phyloP scores from a whole-genome alignment of 2,888 invertebrate species.

The Oligia fasciuncula region DNA sequence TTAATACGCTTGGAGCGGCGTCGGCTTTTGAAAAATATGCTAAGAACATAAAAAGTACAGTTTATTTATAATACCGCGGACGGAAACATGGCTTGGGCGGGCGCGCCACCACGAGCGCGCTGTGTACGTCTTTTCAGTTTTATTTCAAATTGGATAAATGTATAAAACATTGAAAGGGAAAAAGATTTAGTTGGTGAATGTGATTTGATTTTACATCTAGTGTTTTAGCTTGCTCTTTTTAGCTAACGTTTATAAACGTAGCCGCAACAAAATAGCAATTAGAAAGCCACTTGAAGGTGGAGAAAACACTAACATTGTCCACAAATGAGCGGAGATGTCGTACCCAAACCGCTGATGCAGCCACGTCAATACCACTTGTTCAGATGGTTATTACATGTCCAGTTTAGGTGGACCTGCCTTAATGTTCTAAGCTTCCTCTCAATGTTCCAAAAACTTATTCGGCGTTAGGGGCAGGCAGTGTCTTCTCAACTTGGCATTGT shows the following conservation, averaged over 20 bases:
- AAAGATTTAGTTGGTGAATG: conserved; percentile 56
- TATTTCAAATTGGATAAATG: conserved; percentile 79
- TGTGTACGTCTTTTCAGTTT: conserved; percentile 76
- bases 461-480: conserved; percentile 62
- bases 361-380: conserved; percentile 82
- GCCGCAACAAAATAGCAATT: conserved; percentile 13
- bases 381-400: conserved; percentile 81
- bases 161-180: conserved; percentile 71
- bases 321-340: conserved; percentile 75
- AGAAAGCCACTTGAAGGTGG: conserved; percentile 34
- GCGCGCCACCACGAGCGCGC: conserved; percentile 68
- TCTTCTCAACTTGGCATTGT: conserved; percentile 74
- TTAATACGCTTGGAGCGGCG: conserved; percentile 81
- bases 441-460: conserved; percentile 57
- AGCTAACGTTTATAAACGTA: neutral
- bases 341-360: conserved; percentile 85
- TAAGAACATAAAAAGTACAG: conserved; percentile 79
- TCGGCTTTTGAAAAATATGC: conserved; percentile 83
- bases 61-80: conserved; percentile 84
- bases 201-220: conserved; percentile 45
- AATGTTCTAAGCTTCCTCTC: conserved; percentile 62
- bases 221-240: neutral
- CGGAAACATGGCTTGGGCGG: conserved; percentile 88
- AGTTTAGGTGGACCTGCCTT: conserved; percentile 74
- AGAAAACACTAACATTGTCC: conserved; percentile 49